A percentile compares a stretch with the other conserved stretches of the same genome.
These are phyloP conservation scores for Blastomussa wellsi DNA, from an alignment of 92 coral and sea anemone species.

Conservation along the genomic window DNA sequence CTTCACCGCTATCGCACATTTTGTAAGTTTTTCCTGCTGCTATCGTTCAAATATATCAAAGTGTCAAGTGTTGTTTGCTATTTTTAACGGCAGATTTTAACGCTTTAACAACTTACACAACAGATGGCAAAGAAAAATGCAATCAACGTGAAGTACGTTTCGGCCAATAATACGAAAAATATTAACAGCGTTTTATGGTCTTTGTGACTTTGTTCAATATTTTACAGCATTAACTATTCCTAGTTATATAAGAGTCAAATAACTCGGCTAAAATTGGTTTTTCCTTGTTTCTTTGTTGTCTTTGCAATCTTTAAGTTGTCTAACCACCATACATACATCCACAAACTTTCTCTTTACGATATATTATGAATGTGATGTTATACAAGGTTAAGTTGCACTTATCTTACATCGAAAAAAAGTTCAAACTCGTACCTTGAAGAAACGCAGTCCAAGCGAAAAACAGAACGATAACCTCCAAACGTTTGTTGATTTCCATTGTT, in stretches of 20 bases:
- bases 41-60: neutral
- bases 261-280: neutral
- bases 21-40: neutral
- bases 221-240: too few relatives aligned
- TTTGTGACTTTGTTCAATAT: too few relatives aligned
- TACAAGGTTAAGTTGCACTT: neutral
- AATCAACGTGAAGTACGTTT: neutral
- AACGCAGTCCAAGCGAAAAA: slow-evolving; percentile 6
- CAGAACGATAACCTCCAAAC: neutral
- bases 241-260: too few relatives aligned
- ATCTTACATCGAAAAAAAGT: neutral
- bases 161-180: neutral
- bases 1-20: neutral
- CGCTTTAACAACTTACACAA: neutral
- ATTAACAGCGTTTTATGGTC: neutral
- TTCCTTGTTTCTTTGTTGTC: neutral
- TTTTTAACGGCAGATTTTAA: neutral
- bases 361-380: neutral
- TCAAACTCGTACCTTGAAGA: neutral
- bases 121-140: neutral
- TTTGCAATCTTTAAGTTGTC: neutral
- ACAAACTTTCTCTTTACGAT: neutral
- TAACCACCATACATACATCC: neutral
- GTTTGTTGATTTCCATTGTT: neutral
- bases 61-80: neutral